Evolutionary conservation across 2,797 vertebrate genomes (phyloP).

Genomic region (Allobates femoralis): DNA sequence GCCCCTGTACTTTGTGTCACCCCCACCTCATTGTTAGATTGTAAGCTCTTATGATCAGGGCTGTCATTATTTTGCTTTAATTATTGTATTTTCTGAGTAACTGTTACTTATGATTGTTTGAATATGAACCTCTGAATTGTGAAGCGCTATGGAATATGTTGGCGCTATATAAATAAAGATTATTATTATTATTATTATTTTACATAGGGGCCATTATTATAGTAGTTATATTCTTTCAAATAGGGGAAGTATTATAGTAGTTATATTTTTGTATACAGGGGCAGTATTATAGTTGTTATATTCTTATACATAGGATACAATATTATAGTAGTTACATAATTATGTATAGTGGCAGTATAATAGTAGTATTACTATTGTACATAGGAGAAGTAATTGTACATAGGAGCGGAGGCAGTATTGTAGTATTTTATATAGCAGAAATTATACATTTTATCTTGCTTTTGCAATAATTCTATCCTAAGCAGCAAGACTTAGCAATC

Average conservation of each 20-base stretch:
- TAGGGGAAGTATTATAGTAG: neutral
- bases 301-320: neutral
- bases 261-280: neutral
- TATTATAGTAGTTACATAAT: neutral
- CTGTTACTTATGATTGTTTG: too few relatives aligned
- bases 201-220: neutral
- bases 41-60: too few relatives aligned
- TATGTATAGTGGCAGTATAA: neutral
- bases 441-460: neutral
- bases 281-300: neutral
- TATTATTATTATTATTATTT: too few relatives aligned
- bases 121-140: too few relatives aligned
- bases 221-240: neutral
- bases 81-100: too few relatives aligned
- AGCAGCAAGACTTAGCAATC: neutral
- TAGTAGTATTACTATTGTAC: neutral
- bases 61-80: too few relatives aligned
- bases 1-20: too few relatives aligned
- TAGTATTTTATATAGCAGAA: neutral
- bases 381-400: neutral
- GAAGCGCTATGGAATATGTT: too few relatives aligned
- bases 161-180: too few relatives aligned
- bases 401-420: neutral
- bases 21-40: too few relatives aligned
- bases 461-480: neutral